These are phyloP conservation scores for Tamandua tetradactyla DNA, from an alignment of 2,797 vertebrate species.

Conservation along the genomic window DNA sequence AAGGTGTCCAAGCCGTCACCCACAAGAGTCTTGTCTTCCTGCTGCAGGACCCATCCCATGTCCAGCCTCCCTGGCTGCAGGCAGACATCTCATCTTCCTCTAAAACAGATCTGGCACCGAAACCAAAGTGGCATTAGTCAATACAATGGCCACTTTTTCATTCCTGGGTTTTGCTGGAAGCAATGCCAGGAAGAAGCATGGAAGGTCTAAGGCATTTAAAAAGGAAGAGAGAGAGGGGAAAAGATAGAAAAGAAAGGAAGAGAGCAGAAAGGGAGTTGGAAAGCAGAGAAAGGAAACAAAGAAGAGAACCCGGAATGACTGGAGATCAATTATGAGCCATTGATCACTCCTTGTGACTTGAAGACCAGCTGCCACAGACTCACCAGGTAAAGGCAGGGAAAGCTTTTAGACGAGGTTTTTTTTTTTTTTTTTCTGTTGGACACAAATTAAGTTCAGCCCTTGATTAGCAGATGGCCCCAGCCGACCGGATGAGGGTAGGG, in stretches of 20 bases:
- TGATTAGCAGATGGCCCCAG: background rate
- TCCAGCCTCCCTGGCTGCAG: background rate
- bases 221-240: no score
- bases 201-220: background rate
- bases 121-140: background rate
- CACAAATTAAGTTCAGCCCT: background rate
- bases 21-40: no score
- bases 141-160: background rate
- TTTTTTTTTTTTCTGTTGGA: no score
- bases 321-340: background rate
- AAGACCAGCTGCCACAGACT: no score
- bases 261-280: background rate
- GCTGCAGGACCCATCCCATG: background rate
- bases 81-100: background rate
- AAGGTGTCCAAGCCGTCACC: background rate
- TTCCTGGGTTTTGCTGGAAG: background rate
- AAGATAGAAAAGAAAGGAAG: background rate
- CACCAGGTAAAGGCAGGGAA: background rate
- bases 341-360: background rate
- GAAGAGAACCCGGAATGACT: background rate
- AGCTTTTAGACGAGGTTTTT: background rate
- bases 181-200: background rate
- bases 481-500: background rate
- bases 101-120: background rate
- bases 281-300: background rate